Percentiles rank a stretch among this genome's conserved stretches.
These are phyloP conservation scores for Crotalus viridis DNA, from an alignment of 2,113 vertebrate species.

Conservation along the genomic window DNA sequence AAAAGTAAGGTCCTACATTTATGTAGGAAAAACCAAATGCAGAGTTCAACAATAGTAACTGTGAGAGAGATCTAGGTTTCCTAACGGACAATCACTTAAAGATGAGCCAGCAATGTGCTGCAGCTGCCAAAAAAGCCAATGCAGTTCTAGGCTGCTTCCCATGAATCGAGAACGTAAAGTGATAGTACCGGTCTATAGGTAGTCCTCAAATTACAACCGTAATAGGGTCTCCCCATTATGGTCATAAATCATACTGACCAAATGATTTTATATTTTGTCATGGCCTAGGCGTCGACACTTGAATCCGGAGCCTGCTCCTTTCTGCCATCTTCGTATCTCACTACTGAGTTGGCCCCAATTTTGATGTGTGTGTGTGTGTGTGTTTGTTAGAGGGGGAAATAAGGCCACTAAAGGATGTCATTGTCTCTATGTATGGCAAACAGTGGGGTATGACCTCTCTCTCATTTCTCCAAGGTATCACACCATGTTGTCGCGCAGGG, in stretches of 20 bases:
- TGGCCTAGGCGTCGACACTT: background rate
- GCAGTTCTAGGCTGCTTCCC: background rate
- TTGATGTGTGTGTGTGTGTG: background rate
- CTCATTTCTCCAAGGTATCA: slow-evolving; percentile 1
- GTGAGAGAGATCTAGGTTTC: background rate
- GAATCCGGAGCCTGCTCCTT: background rate
- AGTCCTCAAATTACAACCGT: background rate
- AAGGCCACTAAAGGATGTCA: background rate
- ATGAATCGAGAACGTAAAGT: background rate
- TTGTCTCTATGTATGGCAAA: background rate
- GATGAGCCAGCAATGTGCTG: background rate
- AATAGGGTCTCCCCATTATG: background rate
- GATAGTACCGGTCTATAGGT: background rate
- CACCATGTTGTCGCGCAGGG: slow-evolving; percentile 18
- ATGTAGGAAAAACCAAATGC: background rate
- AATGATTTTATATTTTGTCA: background rate
- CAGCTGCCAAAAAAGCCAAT: background rate
- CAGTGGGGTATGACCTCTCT: slow-evolving; percentile 10
- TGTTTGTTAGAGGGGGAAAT: background rate
- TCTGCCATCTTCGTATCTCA: background rate
- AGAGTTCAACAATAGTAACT: background rate
- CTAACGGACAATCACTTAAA: background rate
- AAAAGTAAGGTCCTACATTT: background rate
- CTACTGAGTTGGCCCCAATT: background rate
- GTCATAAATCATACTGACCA: background rate